Conservation (phyloP, 2,888 invertebrate genomes). For the Parnassius orleans region DNA sequence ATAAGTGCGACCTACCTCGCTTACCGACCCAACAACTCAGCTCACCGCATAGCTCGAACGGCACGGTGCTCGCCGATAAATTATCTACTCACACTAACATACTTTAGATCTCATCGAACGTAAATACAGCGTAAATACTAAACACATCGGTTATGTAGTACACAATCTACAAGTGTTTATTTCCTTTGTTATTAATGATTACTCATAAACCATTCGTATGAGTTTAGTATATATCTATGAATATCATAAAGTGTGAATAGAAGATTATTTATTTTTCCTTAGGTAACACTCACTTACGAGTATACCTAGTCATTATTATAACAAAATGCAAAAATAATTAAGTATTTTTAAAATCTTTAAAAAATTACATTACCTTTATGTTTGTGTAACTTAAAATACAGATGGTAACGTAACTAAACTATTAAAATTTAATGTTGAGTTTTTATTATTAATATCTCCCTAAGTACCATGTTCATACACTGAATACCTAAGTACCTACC, state of each 20-base stretch:
- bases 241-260: neutral
- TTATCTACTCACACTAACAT: constrained; percentile 56
- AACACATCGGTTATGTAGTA: constrained; percentile 32
- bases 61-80: constrained; percentile 57
- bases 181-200: constrained; percentile 53
- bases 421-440: no score
- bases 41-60: constrained; percentile 26
- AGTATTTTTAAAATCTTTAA: no score
- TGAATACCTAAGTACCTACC: no score
- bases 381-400: no score
- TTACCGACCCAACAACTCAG: constrained; percentile 37
- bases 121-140: constrained; percentile 16
- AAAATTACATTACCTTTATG: no score
- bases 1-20: constrained; percentile 66
- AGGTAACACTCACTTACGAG: no score
- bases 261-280: no score
- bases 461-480: no score
- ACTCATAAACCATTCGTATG: constrained; percentile 35
- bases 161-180: constrained; percentile 42
- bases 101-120: constrained; percentile 34
- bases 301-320: no score
- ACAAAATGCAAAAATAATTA: no score
- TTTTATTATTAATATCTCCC: no score
- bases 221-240: constrained; percentile 21
- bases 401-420: no score